Evolutionary conservation across 2,797 vertebrate species (phyloP).

Genomic region (Borostomias antarcticus): DNA sequence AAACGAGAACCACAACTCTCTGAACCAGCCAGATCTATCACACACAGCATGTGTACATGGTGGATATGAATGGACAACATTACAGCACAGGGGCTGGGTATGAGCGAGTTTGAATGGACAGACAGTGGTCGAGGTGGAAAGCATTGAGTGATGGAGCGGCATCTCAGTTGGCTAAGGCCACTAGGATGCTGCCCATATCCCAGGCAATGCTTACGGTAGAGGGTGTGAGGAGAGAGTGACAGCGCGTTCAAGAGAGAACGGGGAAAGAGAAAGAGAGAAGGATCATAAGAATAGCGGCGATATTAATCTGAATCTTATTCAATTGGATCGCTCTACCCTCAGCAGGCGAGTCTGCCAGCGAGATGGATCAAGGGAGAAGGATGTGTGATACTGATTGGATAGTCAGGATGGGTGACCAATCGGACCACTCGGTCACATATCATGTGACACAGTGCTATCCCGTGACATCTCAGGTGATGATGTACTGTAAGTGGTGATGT

Average conservation of each 20-base stretch:
- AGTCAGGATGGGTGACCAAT: constrained; percentile 33
- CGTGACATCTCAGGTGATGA: neutral
- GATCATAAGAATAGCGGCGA: constrained; percentile 33
- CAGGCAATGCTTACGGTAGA: constrained; percentile 23
- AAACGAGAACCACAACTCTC: constrained; percentile 44
- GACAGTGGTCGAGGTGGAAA: too few relatives aligned
- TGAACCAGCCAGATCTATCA: constrained; percentile 53
- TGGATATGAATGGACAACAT: constrained; percentile 43
- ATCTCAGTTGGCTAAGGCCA: neutral
- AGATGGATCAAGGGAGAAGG: constrained; percentile 29
- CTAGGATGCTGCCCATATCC: constrained; percentile 14
- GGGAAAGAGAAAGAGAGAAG: constrained; percentile 34
- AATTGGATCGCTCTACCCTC: neutral
- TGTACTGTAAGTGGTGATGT: neutral
- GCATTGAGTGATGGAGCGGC: constrained; percentile 1
- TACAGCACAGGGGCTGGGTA: constrained; percentile 40
- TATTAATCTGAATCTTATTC: constrained; percentile 39
- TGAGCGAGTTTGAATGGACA: constrained; percentile 17
- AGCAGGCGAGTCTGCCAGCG: constrained; percentile 30
- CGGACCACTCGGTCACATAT: constrained; percentile 24
- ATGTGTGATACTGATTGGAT: constrained; percentile 34
- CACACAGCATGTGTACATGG: constrained; percentile 46
- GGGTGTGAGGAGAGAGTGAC: neutral
- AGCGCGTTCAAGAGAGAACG: neutral
- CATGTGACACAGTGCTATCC: constrained; percentile 5